Conservation (phyloP, 2,888 invertebrate species). For the Arctia plantaginis region DNA sequence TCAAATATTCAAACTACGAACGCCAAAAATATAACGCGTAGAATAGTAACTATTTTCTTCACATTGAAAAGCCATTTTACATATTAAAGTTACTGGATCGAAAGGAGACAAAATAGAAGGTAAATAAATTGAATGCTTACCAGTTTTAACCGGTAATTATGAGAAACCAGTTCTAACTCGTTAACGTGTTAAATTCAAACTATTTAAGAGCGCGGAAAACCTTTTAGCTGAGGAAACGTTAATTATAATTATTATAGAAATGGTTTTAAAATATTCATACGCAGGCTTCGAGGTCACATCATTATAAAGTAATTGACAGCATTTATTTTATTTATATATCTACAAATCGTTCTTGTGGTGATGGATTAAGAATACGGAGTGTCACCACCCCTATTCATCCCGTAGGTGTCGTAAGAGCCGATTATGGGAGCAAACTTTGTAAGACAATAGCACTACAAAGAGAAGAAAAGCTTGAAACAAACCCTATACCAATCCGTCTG, state of each 20-base stretch:
- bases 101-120: neutral
- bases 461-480: too few species aligned
- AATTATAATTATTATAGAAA: neutral
- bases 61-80: neutral
- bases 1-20: conserved; percentile 41
- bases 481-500: too few species aligned
- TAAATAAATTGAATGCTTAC: neutral
- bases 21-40: conserved; percentile 9
- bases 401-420: too few species aligned
- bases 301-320: neutral
- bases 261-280: neutral
- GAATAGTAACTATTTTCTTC: conserved; percentile 20
- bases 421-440: too few species aligned
- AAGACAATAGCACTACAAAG: too few species aligned
- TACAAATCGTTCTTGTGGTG: neutral
- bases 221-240: neutral
- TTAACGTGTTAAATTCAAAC: neutral
- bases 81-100: neutral
- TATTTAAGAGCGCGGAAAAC: neutral
- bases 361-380: too few species aligned
- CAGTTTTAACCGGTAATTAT: neutral
- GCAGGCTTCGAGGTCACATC: neutral
- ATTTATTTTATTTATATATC: neutral
- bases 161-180: neutral
- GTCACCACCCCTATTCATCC: too few species aligned